phyloP scores from a whole-genome alignment of 2,888 invertebrate genomes.

The Clitarchus hookeri region DNA sequence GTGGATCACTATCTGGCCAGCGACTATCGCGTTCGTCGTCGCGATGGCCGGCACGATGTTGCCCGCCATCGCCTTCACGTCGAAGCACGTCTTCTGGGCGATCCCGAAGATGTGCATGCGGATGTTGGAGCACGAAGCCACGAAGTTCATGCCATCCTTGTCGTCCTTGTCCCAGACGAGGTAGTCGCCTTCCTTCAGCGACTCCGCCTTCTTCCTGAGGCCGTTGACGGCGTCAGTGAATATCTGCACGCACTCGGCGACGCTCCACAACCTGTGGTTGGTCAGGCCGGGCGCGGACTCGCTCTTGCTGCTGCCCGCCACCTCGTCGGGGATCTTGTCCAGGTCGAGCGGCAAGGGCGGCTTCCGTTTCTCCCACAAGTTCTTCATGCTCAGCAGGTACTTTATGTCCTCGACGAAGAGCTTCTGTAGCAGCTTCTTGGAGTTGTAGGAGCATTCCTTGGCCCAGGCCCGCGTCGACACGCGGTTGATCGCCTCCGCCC shows the following conservation, averaged over 20 bases:
- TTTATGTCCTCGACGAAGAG: conserved; percentile 93
- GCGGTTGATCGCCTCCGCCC: conserved; percentile 60
- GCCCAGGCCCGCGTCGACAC: conserved; percentile 89
- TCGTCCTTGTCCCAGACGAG: conserved; percentile 99
- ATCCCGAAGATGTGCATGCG: conserved; percentile 91
- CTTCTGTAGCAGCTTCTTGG: conserved; percentile 86
- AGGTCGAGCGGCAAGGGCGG: conserved; percentile 76
- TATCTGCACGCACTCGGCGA: conserved; percentile 73
- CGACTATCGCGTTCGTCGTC: conserved; percentile 97
- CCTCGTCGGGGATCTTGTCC: conserved; percentile 41
- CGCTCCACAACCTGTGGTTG: conserved; percentile 80
- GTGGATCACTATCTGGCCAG: conserved; percentile 92
- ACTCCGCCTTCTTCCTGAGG: conserved; percentile 63
- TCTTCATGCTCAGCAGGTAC: conserved; percentile 91
- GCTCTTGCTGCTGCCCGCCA: conserved; percentile 59
- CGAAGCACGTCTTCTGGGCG: conserved; percentile 82
- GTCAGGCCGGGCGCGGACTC: conserved; percentile 60
- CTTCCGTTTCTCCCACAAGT: conserved; percentile 90
- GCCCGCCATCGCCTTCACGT: conserved; percentile 98
- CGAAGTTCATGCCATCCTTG: conserved; percentile 91
- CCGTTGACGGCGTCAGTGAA: conserved; percentile 70
- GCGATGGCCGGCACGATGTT: conserved; percentile 99
- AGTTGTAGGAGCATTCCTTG: conserved; percentile 77
- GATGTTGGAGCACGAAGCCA: conserved; percentile 92
- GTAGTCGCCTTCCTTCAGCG: conserved; percentile 60